phyloP scores from a whole-genome alignment of 2,888 invertebrate species.

The Hirtodrosophila alboralis region DNA sequence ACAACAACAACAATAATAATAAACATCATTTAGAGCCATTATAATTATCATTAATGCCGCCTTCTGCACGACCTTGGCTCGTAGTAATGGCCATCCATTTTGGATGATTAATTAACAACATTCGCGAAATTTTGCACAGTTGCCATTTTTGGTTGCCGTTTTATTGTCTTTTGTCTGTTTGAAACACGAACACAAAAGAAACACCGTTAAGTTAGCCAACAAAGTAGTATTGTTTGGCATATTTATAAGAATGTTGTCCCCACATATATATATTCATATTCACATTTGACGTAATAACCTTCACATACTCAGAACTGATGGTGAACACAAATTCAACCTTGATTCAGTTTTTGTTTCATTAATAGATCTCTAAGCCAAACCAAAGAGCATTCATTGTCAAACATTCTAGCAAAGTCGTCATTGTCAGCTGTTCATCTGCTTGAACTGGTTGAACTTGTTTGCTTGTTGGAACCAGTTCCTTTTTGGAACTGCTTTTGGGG shows the following conservation, averaged over 20 bases:
- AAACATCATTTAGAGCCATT: constrained; percentile 35
- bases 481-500: not conserved
- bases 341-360: constrained; percentile 38
- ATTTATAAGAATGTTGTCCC: constrained; percentile 32
- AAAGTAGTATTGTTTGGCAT: constrained; percentile 25
- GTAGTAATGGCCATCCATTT: constrained; percentile 50
- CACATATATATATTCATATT: not conserved
- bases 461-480: constrained; percentile 17
- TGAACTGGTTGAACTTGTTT: constrained; percentile 34
- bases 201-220: constrained; percentile 55
- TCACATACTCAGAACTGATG: constrained; percentile 48
- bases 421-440: not conserved
- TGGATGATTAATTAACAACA: constrained; percentile 67
- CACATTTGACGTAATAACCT: constrained; percentile 29
- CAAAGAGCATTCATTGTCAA: constrained; percentile 21
- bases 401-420: constrained; percentile 21
- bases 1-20: not conserved
- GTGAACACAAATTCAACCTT: constrained; percentile 30
- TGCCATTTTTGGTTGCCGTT: constrained; percentile 38
- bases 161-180: constrained; percentile 46
- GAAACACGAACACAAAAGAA: constrained; percentile 51
- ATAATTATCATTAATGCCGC: constrained; percentile 56
- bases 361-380: constrained; percentile 7
- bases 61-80: constrained; percentile 47
- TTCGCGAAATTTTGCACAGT: constrained; percentile 47